A percentile compares a stretch with the other conserved stretches of the same genome.
Conservation (phyloP, 2,888 invertebrate species). For the Lobophora halterata region DNA sequence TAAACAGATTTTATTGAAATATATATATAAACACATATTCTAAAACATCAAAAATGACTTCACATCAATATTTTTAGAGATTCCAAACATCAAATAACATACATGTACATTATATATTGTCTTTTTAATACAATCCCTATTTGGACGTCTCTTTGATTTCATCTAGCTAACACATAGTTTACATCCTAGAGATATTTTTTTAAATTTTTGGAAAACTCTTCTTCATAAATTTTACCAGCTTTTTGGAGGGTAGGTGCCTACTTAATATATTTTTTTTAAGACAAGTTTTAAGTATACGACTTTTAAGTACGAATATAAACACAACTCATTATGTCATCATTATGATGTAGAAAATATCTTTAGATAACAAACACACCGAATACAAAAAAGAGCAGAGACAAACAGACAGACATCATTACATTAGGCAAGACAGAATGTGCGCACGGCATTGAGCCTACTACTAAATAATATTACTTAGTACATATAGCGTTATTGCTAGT, state of each 20-base stretch:
- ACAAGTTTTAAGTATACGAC: no score
- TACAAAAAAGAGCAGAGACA: conserved; percentile 38
- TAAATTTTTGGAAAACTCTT: conserved; percentile 1
- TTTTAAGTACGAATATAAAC: no score
- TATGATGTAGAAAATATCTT: conserved; percentile 12
- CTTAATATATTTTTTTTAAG: background rate
- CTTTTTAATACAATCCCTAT: conserved; percentile 64
- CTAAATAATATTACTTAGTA: conserved; percentile 42
- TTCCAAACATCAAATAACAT: conserved; percentile 21
- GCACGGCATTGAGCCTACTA: conserved; percentile 39
- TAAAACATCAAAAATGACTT: conserved; percentile 29
- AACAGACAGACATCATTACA: conserved; percentile 35
- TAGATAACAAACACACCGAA: conserved; percentile 41
- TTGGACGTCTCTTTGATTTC: conserved; percentile 73
- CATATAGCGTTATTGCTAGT: conserved; percentile 61
- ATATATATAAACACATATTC: conserved; percentile 18
- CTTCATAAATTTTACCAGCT: background rate
- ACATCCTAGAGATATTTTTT: conserved; percentile 19
- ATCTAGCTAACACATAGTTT: conserved; percentile 57
- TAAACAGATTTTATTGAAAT: conserved; percentile 10
- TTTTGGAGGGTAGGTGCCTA: no score
- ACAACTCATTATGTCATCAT: no score
- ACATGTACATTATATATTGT: conserved; percentile 65
- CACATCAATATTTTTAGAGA: conserved; percentile 30
- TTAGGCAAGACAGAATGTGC: conserved; percentile 56